Evolutionary conservation across 2,797 vertebrate species (phyloP).

Genomic region (Micromesistius poutassou): DNA sequence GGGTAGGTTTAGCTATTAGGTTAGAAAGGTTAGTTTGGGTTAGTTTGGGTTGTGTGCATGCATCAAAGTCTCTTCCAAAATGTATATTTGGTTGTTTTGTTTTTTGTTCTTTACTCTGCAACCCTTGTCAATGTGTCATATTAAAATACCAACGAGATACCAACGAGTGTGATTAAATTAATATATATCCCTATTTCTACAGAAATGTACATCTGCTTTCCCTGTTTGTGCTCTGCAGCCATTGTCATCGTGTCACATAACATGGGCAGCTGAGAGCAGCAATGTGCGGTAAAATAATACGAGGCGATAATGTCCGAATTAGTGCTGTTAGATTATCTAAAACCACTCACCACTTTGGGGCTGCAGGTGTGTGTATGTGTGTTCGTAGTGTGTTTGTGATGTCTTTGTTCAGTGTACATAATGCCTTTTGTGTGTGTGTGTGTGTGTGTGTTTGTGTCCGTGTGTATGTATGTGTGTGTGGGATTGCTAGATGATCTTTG

Average conservation of each 20-base stretch:
- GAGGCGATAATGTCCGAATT: background rate
- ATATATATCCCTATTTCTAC: too few species aligned
- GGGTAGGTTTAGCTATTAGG: too few species aligned
- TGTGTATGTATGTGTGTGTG: conserved; percentile 16
- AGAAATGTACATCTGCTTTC: background rate
- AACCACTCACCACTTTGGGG: background rate
- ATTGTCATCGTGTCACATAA: background rate
- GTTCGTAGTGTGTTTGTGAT: background rate
- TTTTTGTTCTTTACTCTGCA: background rate
- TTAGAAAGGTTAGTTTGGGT: too few species aligned
- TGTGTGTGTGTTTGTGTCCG: conserved; percentile 2
- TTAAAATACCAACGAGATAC: too few species aligned
- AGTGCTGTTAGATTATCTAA: background rate
- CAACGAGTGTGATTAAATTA: too few species aligned
- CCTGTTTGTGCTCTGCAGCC: background rate
- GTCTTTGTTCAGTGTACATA: background rate
- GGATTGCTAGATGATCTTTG: too few species aligned
- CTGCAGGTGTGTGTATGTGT: background rate
- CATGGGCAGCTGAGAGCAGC: background rate
- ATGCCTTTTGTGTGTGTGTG: conserved; percentile 6
- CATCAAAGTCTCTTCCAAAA: background rate
- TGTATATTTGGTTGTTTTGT: background rate
- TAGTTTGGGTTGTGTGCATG: too few species aligned
- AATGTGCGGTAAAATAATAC: background rate
- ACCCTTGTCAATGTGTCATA: background rate